These are phyloP conservation scores for Synergus gifuensis DNA, from an alignment of 2,888 invertebrate genomes.

Conservation along the genomic window DNA sequence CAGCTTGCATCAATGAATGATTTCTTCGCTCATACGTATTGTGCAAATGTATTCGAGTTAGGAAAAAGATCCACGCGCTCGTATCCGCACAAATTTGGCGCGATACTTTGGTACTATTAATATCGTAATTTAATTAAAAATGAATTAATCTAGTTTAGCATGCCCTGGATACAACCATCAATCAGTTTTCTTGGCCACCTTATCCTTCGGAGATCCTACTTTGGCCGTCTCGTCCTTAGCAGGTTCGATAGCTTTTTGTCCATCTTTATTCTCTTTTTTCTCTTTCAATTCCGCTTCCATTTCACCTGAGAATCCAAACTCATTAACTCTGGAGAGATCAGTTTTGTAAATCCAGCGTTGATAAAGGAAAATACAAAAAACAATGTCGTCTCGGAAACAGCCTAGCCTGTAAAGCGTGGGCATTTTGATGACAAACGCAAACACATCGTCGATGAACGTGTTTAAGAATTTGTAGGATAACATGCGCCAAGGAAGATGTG, in stretches of 20 bases:
- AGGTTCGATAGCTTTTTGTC: constrained; percentile 52
- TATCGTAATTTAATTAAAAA: constrained; percentile 13
- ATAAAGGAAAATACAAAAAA: constrained; percentile 99
- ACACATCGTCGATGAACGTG: constrained; percentile 99
- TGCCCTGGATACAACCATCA: constrained; percentile 56
- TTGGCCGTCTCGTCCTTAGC: constrained; percentile 60
- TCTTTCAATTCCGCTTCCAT: constrained; percentile 82
- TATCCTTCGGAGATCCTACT: constrained; percentile 53
- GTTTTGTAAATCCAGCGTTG: constrained; percentile 99
- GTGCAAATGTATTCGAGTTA: constrained; percentile 18
- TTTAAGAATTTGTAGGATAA: constrained; percentile 99
- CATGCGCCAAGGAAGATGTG: constrained; percentile 99
- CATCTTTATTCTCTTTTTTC: constrained; percentile 57
- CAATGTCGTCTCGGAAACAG: constrained; percentile 98
- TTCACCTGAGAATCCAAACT: constrained; percentile 98
- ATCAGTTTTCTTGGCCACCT: constrained; percentile 66
- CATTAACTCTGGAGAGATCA: constrained; percentile 96
- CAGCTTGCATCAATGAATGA: background rate
- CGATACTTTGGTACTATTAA: constrained; percentile 25
- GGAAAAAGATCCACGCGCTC: background rate
- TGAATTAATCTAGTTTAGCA: constrained; percentile 11
- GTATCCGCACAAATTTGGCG: background rate
- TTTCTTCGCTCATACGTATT: constrained; percentile 19
- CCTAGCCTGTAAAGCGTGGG: constrained; percentile 98
- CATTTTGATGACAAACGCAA: constrained; percentile 99